Evolutionary conservation across 1,140 invertebrate genomes (phyloP), one percentile per base, ranked within the genome.

Genomic region (Bombus difficillimus): DNA sequence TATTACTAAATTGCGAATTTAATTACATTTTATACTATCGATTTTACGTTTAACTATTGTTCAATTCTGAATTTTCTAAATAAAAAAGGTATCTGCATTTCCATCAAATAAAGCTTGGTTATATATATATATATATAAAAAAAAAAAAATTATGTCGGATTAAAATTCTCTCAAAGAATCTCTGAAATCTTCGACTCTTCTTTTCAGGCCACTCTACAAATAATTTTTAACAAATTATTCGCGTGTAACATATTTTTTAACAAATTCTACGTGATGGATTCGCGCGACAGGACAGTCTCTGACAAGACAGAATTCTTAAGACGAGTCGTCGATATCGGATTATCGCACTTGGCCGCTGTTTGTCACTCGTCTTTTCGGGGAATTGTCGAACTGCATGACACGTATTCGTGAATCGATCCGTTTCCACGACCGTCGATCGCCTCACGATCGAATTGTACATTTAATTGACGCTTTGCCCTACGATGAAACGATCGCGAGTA

Each of bases 251-350:
- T 53, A 53, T 22, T n/a, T 62, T 8, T 37, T 3, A 39, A 69
- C 0, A 69, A 15, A 41, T 39, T 28, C 10, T 71, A n/a, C 1
- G 1, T 6, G 28, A 39, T 39, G 34, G 62, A 39, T 83, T 57
- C 34, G 10, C 15, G 41, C 57, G 43, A 76, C 34, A 76, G 37
- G 3, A 68, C 41, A 59, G 47, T 47, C 5, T 53, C 32, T 25
- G 5, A 74, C 13, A 39, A 39, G 28, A 18, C 34, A 69, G 28
- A n/a, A 32, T n/a, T 64, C 18, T 57, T 59, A 68, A 83, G 66
- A 59, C 74, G 78, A 83, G 25, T 72, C 1, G 53, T 83, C 57
- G 66, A 73, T 78, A 39, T 71, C 66, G 25, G 68, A 86, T 86
- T 86, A 43, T 86, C 57, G 68, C n/a, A 12, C 28, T 59, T 69